Evolutionary conservation across 1,140 invertebrate species (phyloP).

Genomic region (Carcinoscorpius rotundicauda): DNA sequence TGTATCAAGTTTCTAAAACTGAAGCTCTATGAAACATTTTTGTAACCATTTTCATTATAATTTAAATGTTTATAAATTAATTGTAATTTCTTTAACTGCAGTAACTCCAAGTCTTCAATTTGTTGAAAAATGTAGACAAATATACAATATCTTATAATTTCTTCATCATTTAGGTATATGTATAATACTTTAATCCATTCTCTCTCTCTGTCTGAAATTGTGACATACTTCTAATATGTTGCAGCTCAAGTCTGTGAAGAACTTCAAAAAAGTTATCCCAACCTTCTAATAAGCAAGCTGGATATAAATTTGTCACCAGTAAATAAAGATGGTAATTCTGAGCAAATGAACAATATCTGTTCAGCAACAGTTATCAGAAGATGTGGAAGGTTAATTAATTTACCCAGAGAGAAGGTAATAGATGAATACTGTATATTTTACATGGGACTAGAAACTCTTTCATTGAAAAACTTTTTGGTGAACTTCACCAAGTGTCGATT

Average conservation of each 20-base stretch:
- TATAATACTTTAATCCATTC: neutral
- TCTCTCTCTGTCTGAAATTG: neutral
- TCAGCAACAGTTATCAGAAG: constrained; percentile 13
- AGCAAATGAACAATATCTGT: neutral
- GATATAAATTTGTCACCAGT: neutral
- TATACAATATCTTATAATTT: neutral
- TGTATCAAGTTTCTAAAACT: too few species aligned
- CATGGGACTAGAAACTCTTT: constrained; percentile 39
- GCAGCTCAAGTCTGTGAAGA: neutral
- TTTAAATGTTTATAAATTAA: too few species aligned
- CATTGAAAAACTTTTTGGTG: constrained; percentile 41
- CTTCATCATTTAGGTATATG: neutral
- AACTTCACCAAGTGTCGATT: constrained; percentile 34
- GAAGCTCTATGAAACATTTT: too few species aligned
- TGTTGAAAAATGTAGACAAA: neutral
- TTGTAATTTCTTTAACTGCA: too few species aligned
- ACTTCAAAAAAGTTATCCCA: neutral
- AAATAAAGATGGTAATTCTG: neutral
- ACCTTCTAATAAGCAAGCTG: neutral
- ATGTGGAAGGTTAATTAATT: constrained; percentile 19
- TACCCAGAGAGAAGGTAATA: constrained; percentile 24
- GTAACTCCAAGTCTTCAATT: too few species aligned
- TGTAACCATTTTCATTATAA: too few species aligned
- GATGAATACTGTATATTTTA: constrained; percentile 42
- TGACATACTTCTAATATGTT: neutral